Evolutionary conservation across 2,797 vertebrate genomes (phyloP).

Genomic region (Enteromius argenteus): DNA sequence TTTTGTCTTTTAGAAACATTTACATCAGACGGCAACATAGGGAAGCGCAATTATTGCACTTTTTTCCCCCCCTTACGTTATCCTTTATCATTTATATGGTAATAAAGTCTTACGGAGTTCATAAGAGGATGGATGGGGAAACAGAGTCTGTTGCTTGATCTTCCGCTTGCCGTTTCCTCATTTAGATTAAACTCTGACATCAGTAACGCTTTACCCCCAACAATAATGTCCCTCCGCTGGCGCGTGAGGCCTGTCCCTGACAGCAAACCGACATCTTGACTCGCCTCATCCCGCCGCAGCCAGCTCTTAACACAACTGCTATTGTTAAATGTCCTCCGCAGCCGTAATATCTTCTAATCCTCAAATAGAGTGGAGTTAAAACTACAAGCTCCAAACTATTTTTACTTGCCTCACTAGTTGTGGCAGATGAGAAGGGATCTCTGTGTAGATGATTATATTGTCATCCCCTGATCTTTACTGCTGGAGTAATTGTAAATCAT

Average conservation of each 20-base stretch:
- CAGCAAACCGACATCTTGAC: slow-evolving; percentile 59
- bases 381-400: slow-evolving; percentile 81
- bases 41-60: slow-evolving; percentile 38
- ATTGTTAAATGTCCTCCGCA: slow-evolving; percentile 64
- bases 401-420: slow-evolving; percentile 86
- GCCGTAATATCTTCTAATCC: slow-evolving; percentile 74
- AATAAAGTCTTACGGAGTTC: slow-evolving; percentile 59
- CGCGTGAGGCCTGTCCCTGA: slow-evolving; percentile 46
- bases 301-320: slow-evolving; percentile 60
- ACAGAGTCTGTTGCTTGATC: slow-evolving; percentile 52
- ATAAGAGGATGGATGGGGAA: slow-evolving; percentile 46
- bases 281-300: slow-evolving; percentile 53
- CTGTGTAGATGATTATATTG: slow-evolving; percentile 94
- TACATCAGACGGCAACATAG: slow-evolving; percentile 33
- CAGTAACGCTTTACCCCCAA: slow-evolving; percentile 56
- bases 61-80: not conserved
- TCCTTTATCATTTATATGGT: slow-evolving; percentile 45
- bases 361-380: slow-evolving; percentile 82
- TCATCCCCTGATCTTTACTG: slow-evolving; percentile 94
- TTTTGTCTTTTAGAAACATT: slow-evolving; percentile 50
- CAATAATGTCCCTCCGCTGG: slow-evolving; percentile 46
- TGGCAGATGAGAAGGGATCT: slow-evolving; percentile 89
- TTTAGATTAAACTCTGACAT: slow-evolving; percentile 63
- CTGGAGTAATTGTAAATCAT: slow-evolving; percentile 97
- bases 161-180: slow-evolving; percentile 48